These are phyloP conservation scores for Dinocampus coccinellae DNA, from an alignment of 2,888 invertebrate genomes.

Conservation along the genomic window DNA sequence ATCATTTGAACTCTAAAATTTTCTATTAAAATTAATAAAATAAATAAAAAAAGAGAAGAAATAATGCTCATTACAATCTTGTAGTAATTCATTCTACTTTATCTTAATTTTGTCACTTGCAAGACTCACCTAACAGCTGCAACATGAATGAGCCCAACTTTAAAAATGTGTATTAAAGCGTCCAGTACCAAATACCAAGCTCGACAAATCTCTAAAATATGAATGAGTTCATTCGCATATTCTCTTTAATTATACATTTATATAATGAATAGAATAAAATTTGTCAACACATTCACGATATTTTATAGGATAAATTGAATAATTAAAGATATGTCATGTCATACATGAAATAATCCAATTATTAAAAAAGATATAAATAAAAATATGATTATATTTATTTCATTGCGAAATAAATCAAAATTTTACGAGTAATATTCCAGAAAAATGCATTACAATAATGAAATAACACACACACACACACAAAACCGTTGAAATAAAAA, in stretches of 20 bases:
- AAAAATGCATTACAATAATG: neutral
- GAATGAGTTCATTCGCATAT: neutral
- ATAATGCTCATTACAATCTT: no score
- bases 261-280: neutral
- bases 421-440: neutral
- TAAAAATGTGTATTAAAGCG: slow-evolving; percentile 8
- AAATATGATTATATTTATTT: no score
- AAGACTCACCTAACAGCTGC: neutral
- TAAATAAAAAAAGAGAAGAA: no score
- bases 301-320: no score
- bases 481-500: neutral
- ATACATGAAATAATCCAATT: no score
- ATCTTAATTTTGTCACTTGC: neutral
- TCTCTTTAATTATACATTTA: neutral
- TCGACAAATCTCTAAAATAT: neutral
- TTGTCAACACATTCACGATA: neutral
- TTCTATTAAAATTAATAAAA: no score
- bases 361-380: no score
- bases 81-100: no score
- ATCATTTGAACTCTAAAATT: no score
- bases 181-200: neutral
- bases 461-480: neutral
- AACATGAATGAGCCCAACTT: neutral
- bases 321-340: no score
- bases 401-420: neutral